These are phyloP conservation scores for Polylopha cassiicola DNA, from an alignment of 2,888 invertebrate genomes.

Conservation along the genomic window DNA sequence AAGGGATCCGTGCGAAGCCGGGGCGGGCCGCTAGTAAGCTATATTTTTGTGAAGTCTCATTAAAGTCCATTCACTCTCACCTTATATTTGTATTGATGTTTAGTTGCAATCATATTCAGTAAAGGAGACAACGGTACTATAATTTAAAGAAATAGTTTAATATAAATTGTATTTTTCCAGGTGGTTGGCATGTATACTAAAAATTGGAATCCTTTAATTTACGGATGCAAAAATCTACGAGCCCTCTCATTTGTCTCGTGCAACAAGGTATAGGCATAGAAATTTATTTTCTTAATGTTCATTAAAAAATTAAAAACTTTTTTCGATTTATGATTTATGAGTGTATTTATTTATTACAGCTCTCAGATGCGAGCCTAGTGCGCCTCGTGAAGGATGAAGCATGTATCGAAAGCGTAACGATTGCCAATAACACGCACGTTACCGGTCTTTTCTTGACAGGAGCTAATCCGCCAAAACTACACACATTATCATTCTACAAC, in stretches of 20 bases:
- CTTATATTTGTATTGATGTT: no score
- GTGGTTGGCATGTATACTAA: constrained; percentile 68
- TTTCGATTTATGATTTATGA: not conserved
- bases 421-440: constrained; percentile 62
- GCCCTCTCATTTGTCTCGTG: constrained; percentile 67
- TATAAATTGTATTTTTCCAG: constrained; percentile 38
- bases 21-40: no score
- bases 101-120: no score
- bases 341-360: constrained; percentile 34
- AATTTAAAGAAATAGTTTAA: not conserved
- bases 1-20: no score
- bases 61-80: no score
- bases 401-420: constrained; percentile 48
- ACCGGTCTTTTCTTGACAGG: constrained; percentile 63
- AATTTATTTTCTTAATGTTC: not conserved
- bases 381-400: constrained; percentile 58
- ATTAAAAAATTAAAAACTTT: not conserved
- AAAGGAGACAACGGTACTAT: no score
- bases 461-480: constrained; percentile 42
- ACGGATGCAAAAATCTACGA: constrained; percentile 69
- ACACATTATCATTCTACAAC: constrained; percentile 56
- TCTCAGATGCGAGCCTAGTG: constrained; percentile 61
- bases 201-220: constrained; percentile 70
- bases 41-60: no score
- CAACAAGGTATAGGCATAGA: constrained; percentile 49